A percentile compares a stretch with the other conserved stretches of the same genome.
Conservation (phyloP, 2,113 vertebrate species). For the Proterorhinus semilunaris region DNA sequence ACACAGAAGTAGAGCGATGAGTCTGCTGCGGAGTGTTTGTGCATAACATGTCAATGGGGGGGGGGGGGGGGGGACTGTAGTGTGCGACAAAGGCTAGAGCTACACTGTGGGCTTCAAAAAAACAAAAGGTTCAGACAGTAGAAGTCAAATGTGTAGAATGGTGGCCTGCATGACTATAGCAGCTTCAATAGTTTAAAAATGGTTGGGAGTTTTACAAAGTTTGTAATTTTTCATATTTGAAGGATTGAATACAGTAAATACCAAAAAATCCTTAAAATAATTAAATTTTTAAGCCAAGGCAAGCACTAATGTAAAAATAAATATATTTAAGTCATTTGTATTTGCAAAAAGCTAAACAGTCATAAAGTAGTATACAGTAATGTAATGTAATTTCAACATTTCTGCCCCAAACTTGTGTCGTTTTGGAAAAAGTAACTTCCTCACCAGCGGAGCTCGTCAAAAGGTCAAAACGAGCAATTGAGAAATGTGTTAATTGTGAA, state of each 20-base stretch:
- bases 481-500: slow-evolving; percentile 28
- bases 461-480: background rate
- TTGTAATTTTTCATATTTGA: no score
- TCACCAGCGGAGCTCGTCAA: slow-evolving; percentile 4
- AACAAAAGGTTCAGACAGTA: slow-evolving; percentile 18
- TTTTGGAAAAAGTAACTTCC: background rate
- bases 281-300: no score
- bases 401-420: background rate
- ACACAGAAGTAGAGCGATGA: slow-evolving; percentile 37
- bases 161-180: background rate
- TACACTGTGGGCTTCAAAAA: slow-evolving; percentile 34
- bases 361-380: no score
- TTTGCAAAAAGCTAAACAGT: no score
- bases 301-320: no score
- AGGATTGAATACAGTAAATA: no score
- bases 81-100: slow-evolving; percentile 29
- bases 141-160: slow-evolving; percentile 4
- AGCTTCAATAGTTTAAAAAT: background rate
- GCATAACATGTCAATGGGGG: slow-evolving; percentile 24
- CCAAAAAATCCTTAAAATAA: no score
- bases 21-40: slow-evolving; percentile 55
- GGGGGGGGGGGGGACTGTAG: slow-evolving; percentile 34
- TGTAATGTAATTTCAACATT: background rate
- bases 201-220: no score
- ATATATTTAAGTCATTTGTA: no score